Evolutionary conservation across 2,113 vertebrate species (phyloP).

Genomic region (Diphyllodes magnificus): DNA sequence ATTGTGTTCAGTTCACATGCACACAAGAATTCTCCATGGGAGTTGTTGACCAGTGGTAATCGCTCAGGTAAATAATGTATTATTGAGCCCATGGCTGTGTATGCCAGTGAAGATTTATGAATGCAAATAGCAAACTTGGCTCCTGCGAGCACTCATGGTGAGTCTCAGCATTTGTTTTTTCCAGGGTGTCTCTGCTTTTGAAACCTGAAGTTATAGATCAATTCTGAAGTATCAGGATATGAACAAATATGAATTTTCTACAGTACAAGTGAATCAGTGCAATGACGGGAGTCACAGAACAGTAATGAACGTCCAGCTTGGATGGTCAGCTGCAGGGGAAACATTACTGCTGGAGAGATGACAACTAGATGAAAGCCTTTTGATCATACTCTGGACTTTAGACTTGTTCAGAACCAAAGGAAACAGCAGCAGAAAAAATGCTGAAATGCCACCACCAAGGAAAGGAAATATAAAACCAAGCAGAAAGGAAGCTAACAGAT

Average conservation of each 20-base stretch:
- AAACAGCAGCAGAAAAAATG: neutral
- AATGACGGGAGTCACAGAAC: neutral
- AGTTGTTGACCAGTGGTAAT: neutral
- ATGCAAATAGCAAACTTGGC: neutral
- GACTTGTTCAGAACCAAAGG: neutral
- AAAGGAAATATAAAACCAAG: neutral
- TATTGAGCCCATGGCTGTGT: neutral
- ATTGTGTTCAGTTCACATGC: rapidly evolving
- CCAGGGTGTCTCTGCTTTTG: neutral
- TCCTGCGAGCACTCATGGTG: neutral
- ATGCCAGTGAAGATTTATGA: neutral
- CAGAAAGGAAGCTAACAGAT: neutral
- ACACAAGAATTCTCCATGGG: neutral
- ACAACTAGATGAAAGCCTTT: neutral
- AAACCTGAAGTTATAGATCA: neutral
- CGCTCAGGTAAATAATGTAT: neutral
- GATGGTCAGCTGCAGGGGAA: neutral
- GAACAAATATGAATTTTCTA: neutral
- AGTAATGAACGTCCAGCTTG: neutral
- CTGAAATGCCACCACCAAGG: neutral
- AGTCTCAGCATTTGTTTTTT: neutral
- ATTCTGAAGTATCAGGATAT: neutral
- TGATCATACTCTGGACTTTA: neutral
- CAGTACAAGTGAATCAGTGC: neutral
- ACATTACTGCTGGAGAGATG: neutral